Percentiles rank a stretch among this genome's conserved stretches.
Conservation (phyloP, 2,113 vertebrate genomes). For the Macquaria ambigua region DNA sequence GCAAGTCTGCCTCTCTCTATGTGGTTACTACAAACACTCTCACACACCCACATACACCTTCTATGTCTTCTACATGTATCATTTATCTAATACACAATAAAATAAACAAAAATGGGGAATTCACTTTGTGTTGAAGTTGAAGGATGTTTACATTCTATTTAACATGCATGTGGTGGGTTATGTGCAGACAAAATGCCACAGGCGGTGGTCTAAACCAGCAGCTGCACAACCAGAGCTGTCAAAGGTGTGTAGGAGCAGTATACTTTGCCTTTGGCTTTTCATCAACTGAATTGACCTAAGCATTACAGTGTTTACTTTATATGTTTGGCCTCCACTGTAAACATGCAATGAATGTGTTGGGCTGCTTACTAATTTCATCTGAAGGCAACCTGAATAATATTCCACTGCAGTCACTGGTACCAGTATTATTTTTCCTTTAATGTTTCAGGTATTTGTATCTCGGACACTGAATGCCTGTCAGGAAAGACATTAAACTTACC, state of each 20-base stretch:
- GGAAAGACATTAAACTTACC: conserved; percentile 60
- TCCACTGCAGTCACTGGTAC: neutral
- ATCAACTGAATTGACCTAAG: conserved; percentile 6
- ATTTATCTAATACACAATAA: conserved; percentile 30
- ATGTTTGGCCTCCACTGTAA: conserved; percentile 17
- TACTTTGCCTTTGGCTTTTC: conserved; percentile 20
- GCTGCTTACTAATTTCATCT: conserved; percentile 70
- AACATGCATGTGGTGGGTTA: conserved; percentile 33
- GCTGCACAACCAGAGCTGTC: conserved; percentile 38
- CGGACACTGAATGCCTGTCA: neutral
- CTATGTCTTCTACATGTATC: neutral
- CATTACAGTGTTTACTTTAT: conserved; percentile 2
- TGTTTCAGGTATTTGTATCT: neutral
- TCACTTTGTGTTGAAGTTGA: neutral
- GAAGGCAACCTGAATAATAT: conserved; percentile 28
- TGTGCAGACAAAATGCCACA: conserved; percentile 39
- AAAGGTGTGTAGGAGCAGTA: conserved; percentile 18
- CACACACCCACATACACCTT: neutral
- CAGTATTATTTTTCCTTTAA: neutral
- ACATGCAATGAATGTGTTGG: conserved; percentile 11
- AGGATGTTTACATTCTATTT: conserved; percentile 44
- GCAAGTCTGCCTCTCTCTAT: neutral
- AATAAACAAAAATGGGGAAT: neutral
- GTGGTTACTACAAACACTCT: neutral
- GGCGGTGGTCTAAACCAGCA: conserved; percentile 40